These are phyloP conservation scores for Chaenocephalus aceratus DNA, from an alignment of 2,113 vertebrate species.

Conservation along the genomic window DNA sequence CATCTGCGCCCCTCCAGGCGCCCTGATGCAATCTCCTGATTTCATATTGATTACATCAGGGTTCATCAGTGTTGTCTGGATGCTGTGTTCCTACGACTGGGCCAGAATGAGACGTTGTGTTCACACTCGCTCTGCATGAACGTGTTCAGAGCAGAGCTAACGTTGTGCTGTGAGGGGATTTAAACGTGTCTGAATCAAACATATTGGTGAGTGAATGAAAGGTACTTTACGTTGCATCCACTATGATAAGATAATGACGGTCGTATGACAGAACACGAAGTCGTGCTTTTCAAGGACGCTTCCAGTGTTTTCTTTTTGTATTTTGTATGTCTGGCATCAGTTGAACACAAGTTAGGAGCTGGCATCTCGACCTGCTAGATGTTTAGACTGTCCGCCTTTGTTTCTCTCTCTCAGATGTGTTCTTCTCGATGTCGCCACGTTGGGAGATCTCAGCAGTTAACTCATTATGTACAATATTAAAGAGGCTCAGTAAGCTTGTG, in stretches of 20 bases:
- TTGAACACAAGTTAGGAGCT: no score
- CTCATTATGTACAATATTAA: no score
- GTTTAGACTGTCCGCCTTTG: no score
- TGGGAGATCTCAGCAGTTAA: no score
- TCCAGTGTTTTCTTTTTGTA: not conserved
- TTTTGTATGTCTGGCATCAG: not conserved
- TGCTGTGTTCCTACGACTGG: slow-evolving; percentile 10
- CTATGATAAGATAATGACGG: not conserved
- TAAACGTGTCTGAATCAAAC: no score
- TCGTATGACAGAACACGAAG: not conserved
- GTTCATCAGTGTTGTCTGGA: slow-evolving; percentile 42
- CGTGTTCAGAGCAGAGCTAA: not conserved
- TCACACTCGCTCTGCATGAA: not conserved
- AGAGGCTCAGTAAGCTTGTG: no score
- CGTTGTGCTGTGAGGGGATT: not conserved
- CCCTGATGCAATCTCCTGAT: slow-evolving; percentile 60
- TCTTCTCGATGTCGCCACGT: no score
- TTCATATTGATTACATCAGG: slow-evolving; percentile 58
- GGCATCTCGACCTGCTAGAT: no score
- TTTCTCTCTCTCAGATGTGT: no score
- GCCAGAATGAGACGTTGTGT: slow-evolving; percentile 6
- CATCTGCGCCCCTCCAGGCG: slow-evolving; percentile 73
- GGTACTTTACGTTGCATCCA: not conserved
- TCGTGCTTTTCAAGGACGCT: no score
- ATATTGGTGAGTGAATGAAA: no score